Evolutionary conservation across 1,140 invertebrate genomes (phyloP), one percentile per base, ranked within the genome.

Genomic region (Drosophila suzukii): DNA sequence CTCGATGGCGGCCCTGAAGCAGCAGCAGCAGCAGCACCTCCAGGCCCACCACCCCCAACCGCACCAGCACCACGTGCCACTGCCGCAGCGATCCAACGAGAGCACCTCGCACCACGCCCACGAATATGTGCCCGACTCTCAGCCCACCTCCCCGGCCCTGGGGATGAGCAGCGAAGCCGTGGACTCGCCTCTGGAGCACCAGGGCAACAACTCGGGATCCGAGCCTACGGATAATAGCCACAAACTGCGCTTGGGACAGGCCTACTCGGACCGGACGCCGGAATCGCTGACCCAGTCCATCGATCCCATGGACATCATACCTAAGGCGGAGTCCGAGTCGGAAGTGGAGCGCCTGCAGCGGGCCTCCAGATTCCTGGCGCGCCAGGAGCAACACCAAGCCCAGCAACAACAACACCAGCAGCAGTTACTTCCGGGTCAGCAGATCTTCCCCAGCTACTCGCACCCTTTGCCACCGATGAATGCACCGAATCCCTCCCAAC

Each of bases 231-330:
- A 91, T 12, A 56, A 71, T 13, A 34, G 49, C 12, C 77, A 90
- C 13, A 91, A 91, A 15, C 17, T 85, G 50, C 73, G 90, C 5
- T 46, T 84, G 1, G 73, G 59, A 24, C 85, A 88, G 30, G 68
- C 34, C 3, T 85, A 82, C 63, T 47, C 83, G 12, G 86, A 90
- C 36, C 82, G 78, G 11, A 82, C 82, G 24, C 77, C 80, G 1
- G 83, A 84, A 57, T 88, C 90, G 39, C 47, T 91, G 15, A 90
- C 86, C 13, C 85, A 88, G 56, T 81, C 82, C 13, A 91, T 91
- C 24, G 86, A 84, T 65, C 82, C 90, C n/a, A 91, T 90, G 80
- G 90, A 86, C 51, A 83, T 90, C 15, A 90, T 90, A 81, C 82
- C 90, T 10, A 91, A 91, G 62, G 53, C 82, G n/a, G 90, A 91